Percentiles rank a stretch among this genome's conserved stretches.
Evolutionary conservation across 35 echinoderm and acorn worm species (phyloP).

Genomic region (Anneissia japonica): DNA sequence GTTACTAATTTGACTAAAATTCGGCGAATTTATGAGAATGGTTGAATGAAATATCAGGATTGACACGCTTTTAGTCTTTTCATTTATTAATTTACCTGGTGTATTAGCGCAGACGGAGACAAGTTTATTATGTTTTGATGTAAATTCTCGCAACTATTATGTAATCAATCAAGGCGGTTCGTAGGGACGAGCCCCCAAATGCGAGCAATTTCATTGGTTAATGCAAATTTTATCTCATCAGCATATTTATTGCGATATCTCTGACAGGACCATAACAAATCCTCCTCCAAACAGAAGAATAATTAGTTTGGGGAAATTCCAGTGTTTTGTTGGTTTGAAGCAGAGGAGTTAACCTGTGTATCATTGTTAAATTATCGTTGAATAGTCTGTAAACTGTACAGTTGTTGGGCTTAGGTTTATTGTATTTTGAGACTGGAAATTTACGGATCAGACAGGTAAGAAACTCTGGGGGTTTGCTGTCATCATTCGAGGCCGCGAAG

Average conservation of each 20-base stretch:
- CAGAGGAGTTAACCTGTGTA: no score
- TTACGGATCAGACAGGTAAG: background rate
- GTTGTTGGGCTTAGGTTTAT: background rate
- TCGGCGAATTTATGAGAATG: no score
- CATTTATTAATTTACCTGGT: no score
- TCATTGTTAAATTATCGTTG: background rate
- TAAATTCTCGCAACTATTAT: background rate
- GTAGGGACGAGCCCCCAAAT: background rate
- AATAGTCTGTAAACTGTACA: background rate
- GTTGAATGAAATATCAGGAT: no score
- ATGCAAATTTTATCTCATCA: background rate
- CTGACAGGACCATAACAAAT: conserved; percentile 1
- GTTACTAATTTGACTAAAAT: no score
- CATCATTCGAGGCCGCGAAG: background rate
- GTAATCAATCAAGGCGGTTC: background rate
- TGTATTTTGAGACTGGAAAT: background rate
- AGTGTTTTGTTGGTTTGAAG: background rate
- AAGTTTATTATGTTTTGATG: background rate
- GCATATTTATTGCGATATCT: background rate
- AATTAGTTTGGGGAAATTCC: background rate
- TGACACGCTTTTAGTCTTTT: no score
- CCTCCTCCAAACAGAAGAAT: background rate
- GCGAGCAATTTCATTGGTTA: background rate
- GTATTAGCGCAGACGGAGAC: no score
- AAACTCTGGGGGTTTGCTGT: background rate